A percentile compares a stretch with the other conserved stretches of the same genome.
phyloP scores from a whole-genome alignment of 2,888 invertebrate species.

The Petrolisthes manimaculis region DNA sequence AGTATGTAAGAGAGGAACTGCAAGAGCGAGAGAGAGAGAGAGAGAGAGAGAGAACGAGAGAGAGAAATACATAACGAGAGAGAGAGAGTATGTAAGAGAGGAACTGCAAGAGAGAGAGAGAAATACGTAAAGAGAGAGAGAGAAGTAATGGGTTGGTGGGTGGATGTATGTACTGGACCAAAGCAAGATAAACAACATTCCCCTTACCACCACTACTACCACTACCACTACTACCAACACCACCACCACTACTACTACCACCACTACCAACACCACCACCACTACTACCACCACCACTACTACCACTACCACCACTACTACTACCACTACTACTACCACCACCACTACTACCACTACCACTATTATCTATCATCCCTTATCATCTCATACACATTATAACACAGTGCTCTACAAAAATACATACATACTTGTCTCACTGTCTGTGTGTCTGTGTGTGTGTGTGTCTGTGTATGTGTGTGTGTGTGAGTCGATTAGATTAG shows the following conservation, averaged over 20 bases:
- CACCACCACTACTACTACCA: no score
- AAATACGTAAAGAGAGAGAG: not conserved
- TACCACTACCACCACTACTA: not conserved
- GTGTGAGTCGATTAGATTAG: not conserved
- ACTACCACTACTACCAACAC: not conserved
- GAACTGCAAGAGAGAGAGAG: not conserved
- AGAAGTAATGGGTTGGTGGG: not conserved
- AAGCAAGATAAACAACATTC: not conserved
- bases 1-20: not conserved
- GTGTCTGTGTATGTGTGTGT: constrained; percentile 8
- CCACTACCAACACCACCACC: no score
- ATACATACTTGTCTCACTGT: not conserved
- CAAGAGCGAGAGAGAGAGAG: no score
- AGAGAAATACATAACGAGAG: not conserved
- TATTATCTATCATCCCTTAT: not conserved
- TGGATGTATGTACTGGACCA: not conserved
- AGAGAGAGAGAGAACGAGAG: not conserved
- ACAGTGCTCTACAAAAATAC: not conserved
- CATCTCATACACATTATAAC: not conserved
- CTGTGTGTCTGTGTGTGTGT: not conserved
- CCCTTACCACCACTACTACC: not conserved
- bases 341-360: not conserved
- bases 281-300: not conserved
- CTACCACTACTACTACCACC: not conserved
- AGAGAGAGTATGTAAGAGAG: not conserved